These are phyloP conservation scores for Globia sparganii DNA, from an alignment of 2,888 invertebrate genomes.

Conservation along the genomic window DNA sequence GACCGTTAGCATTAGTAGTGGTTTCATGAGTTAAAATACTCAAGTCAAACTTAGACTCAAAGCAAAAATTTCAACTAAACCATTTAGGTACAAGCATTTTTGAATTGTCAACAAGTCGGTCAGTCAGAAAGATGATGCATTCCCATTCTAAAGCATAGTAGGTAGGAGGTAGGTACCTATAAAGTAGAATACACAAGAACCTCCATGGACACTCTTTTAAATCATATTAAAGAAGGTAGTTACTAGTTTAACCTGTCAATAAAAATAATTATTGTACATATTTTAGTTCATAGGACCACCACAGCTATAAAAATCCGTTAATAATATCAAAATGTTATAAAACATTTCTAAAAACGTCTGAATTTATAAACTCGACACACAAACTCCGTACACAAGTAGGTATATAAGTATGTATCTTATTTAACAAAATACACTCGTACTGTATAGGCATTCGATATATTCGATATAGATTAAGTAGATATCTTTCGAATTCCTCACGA, in stretches of 20 bases:
- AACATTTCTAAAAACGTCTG: background rate
- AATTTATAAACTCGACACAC: background rate
- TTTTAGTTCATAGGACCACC: background rate
- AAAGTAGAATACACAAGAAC: background rate
- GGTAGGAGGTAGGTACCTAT: too few relatives aligned
- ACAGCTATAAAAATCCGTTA: background rate
- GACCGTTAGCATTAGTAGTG: background rate
- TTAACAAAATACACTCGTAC: conserved; percentile 35
- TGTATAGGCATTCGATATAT: conserved; percentile 25
- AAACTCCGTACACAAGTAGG: background rate
- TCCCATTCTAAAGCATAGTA: background rate
- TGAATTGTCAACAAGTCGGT: too few relatives aligned
- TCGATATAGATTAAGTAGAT: conserved; percentile 56
- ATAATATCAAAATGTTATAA: background rate
- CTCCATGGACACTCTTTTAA: background rate
- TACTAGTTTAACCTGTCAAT: background rate
- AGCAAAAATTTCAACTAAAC: background rate
- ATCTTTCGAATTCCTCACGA: conserved; percentile 53
- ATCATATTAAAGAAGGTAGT: background rate
- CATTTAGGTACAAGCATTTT: too few relatives aligned
- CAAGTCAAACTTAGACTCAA: background rate
- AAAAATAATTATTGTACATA: background rate
- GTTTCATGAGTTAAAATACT: background rate
- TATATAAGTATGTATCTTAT: too few relatives aligned
- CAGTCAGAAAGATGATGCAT: background rate